Percentiles rank a stretch among this genome's conserved stretches.
These are phyloP conservation scores for Charina bottae DNA, from an alignment of 2,113 vertebrate species.

Conservation along the genomic window DNA sequence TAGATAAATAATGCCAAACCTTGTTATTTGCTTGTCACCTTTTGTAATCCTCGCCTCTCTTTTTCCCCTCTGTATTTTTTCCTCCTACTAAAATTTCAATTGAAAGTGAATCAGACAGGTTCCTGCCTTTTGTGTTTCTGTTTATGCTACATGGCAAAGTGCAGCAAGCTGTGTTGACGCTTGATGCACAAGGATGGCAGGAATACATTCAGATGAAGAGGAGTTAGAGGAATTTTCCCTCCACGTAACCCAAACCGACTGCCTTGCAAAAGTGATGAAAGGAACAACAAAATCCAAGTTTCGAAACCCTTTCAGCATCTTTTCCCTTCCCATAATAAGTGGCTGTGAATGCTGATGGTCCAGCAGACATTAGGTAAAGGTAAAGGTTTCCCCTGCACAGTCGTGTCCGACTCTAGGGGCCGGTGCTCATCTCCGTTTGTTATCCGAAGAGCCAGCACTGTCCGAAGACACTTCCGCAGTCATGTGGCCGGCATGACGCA, in stretches of 20 bases:
- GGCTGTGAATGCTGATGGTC: neutral
- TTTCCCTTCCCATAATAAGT: neutral
- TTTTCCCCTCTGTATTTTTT: neutral
- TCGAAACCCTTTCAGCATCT: neutral
- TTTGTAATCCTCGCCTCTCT: neutral
- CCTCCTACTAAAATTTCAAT: neutral
- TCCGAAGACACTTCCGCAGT: no score
- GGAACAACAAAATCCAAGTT: neutral
- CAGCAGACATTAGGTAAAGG: no score
- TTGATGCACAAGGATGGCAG: neutral
- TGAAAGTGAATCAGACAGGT: neutral
- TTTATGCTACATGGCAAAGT: neutral
- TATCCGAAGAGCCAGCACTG: no score
- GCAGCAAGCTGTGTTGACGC: no score
- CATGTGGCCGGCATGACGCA: no score
- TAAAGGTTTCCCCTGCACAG: no score
- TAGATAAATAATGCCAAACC: slow-evolving; percentile 1
- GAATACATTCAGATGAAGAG: neutral
- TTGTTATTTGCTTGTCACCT: neutral
- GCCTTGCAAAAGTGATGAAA: neutral
- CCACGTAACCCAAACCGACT: neutral
- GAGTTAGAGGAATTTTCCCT: neutral
- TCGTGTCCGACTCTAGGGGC: no score
- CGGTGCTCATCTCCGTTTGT: no score
- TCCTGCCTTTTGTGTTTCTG: neutral